These are phyloP conservation scores for Neomorphus geoffroyi DNA, from an alignment of 2,797 vertebrate species.

Conservation along the genomic window DNA sequence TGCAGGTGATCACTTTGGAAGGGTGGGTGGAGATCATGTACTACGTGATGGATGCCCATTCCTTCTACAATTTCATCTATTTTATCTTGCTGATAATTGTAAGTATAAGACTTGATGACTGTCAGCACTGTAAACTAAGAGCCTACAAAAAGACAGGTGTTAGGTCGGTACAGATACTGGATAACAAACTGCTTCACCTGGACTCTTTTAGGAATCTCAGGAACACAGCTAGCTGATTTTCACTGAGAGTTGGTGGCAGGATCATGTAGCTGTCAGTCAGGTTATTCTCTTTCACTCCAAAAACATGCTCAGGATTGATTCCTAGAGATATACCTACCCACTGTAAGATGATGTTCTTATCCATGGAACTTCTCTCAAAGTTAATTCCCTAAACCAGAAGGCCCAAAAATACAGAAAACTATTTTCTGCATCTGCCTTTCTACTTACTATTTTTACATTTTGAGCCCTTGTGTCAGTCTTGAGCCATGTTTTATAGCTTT, in stretches of 20 bases:
- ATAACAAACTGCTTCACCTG: neutral
- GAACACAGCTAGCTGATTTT: neutral
- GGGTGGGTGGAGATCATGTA: slow-evolving; percentile 99
- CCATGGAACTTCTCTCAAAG: neutral
- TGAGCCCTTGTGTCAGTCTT: neutral
- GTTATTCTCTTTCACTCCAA: neutral
- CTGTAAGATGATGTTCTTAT: neutral
- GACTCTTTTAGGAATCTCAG: neutral
- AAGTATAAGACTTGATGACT: slow-evolving; percentile 74
- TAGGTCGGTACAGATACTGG: neutral
- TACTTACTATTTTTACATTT: neutral
- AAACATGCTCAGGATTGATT: neutral
- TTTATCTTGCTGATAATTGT: slow-evolving; percentile 98
- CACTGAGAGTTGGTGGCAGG: neutral
- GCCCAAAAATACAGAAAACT: neutral
- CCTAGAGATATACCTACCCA: neutral
- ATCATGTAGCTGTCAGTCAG: neutral
- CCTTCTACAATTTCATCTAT: slow-evolving; percentile 99
- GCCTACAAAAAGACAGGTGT: neutral
- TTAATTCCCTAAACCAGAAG: neutral
- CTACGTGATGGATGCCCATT: slow-evolving; percentile 98
- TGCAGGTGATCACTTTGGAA: slow-evolving; percentile 96
- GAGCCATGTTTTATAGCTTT: neutral
- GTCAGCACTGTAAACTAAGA: neutral
- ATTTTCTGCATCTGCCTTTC: neutral